These are phyloP conservation scores for Goniozus legneri DNA, from an alignment of 1,140 invertebrate genomes.

Conservation along the genomic window DNA sequence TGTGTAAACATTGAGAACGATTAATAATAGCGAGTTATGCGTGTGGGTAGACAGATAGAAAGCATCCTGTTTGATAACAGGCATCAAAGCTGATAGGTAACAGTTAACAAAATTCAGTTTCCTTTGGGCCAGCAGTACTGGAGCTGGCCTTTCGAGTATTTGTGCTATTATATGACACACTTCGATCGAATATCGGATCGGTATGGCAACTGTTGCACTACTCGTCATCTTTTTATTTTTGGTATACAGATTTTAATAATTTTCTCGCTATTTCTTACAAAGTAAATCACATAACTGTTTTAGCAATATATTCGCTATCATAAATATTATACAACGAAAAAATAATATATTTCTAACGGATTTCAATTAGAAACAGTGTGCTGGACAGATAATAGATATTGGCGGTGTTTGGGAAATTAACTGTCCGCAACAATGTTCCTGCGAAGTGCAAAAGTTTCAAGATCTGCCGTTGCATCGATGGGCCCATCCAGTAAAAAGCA, in stretches of 20 bases:
- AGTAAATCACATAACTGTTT: too few relatives aligned
- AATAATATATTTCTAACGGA: constrained; percentile 1
- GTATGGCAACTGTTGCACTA: constrained; percentile 15
- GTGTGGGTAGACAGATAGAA: constrained; percentile 47
- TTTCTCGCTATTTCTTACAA: too few relatives aligned
- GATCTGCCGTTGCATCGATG: constrained; percentile 43
- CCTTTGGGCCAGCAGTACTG: constrained; percentile 27
- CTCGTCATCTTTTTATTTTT: constrained; percentile 15
- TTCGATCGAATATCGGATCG: constrained; percentile 11
- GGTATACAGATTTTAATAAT: constrained; percentile 18
- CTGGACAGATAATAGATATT: constrained; percentile 35
- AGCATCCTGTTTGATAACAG: constrained; percentile 47
- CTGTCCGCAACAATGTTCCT: constrained; percentile 43
- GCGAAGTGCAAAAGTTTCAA: constrained; percentile 35
- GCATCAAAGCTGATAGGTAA: constrained; percentile 40
- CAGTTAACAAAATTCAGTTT: constrained; percentile 42
- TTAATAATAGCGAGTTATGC: constrained; percentile 42
- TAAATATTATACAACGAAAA: too few relatives aligned
- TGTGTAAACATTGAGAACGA: constrained; percentile 24
- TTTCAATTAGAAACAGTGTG: constrained; percentile 24
- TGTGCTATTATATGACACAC: too few relatives aligned
- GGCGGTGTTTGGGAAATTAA: constrained; percentile 36
- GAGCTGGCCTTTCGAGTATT: constrained; percentile 10
- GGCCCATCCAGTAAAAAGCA: constrained; percentile 20
- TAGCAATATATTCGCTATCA: too few relatives aligned